These are phyloP conservation scores for Listrodromus nycthemerus DNA, from an alignment of 2,888 invertebrate species.

Conservation along the genomic window DNA sequence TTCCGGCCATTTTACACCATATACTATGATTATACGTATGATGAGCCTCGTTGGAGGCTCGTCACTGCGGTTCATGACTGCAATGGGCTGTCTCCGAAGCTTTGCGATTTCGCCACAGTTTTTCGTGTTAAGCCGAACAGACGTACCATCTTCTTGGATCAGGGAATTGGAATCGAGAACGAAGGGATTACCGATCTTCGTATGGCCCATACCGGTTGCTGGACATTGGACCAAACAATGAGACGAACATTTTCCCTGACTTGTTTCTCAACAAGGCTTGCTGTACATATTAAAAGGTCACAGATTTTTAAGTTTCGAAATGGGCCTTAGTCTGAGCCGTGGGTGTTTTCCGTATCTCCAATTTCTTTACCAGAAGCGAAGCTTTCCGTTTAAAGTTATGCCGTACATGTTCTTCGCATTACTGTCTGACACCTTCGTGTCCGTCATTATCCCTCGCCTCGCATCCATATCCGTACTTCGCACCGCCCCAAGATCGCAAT, in stretches of 20 bases:
- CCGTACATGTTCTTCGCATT: neutral
- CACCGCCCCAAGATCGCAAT: neutral
- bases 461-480: neutral
- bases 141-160: neutral
- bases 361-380: too few species aligned
- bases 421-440: neutral
- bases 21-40: neutral
- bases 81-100: neutral
- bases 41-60: neutral
- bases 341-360: too few species aligned
- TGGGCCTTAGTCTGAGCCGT: too few species aligned
- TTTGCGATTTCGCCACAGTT: neutral
- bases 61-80: neutral
- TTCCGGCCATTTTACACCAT: slow-evolving; percentile 37
- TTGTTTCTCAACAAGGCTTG: too few species aligned
- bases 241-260: too few species aligned
- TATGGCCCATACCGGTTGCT: too few species aligned
- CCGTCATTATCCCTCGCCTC: neutral
- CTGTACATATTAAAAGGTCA: too few species aligned
- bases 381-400: neutral
- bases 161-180: neutral
- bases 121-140: too few species aligned
- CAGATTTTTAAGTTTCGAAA: too few species aligned
- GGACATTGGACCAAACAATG: too few species aligned
- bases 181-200: too few species aligned